Evolutionary conservation across 2,113 vertebrate species (phyloP).

Genomic region (Deroptyus accipitrinus): DNA sequence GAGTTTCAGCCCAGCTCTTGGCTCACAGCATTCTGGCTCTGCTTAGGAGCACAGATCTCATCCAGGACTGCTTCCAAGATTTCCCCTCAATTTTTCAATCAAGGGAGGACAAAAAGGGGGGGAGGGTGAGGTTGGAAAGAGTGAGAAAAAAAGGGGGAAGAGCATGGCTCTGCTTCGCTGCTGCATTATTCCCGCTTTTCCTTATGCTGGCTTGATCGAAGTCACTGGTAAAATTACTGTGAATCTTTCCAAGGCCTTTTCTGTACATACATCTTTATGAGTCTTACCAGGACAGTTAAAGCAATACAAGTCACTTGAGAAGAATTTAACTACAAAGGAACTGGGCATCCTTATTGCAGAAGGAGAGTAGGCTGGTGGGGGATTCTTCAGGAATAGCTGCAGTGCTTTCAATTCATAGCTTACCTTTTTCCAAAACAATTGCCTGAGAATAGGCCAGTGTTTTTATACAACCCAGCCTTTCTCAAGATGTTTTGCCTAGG

Average conservation of each 20-base stretch:
- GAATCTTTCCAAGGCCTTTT: constrained; percentile 10
- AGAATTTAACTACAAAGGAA: constrained; percentile 57
- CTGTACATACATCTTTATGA: not conserved
- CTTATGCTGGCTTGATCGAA: not conserved
- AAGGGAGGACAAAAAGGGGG: not conserved
- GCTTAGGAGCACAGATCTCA: not conserved
- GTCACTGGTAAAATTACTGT: not conserved
- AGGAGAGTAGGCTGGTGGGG: not conserved
- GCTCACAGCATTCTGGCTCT: constrained; percentile 37
- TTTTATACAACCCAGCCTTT: constrained; percentile 3
- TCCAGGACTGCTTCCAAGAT: constrained; percentile 46
- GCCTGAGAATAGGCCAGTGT: not conserved
- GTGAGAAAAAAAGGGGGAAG: not conserved
- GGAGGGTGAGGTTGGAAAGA: not conserved
- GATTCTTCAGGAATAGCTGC: constrained; percentile 1
- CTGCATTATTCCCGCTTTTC: not conserved
- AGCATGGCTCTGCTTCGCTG: not conserved
- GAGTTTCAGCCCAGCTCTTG: constrained; percentile 20
- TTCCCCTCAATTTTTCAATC: constrained; percentile 23
- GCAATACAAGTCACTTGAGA: constrained; percentile 53
- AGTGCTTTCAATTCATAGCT: not conserved
- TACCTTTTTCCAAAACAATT: constrained; percentile 36
- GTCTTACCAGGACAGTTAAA: constrained; percentile 17
- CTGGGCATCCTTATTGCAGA: not conserved
- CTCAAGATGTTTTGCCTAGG: constrained; percentile 6